Percentiles rank a stretch among this genome's conserved stretches.
These are phyloP conservation scores for Raillietiella orientalis DNA, from an alignment of 2,888 invertebrate genomes.

Conservation along the genomic window DNA sequence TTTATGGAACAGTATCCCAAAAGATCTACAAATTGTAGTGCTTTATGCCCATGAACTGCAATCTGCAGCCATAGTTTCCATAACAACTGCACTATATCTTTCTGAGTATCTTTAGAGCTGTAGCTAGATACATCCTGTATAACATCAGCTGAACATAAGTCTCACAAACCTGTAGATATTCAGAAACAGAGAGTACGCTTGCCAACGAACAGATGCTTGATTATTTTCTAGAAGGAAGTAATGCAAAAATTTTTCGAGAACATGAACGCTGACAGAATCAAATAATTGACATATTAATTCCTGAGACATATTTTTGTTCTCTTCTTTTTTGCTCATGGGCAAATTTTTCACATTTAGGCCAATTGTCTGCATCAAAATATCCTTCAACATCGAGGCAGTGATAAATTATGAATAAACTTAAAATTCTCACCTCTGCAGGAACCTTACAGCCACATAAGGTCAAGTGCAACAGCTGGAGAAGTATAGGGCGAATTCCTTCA, in stretches of 20 bases:
- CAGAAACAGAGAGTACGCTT: slow-evolving; percentile 55
- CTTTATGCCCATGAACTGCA: slow-evolving; percentile 66
- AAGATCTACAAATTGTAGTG: slow-evolving; percentile 84
- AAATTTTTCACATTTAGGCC: slow-evolving; percentile 2
- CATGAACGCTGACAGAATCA: slow-evolving; percentile 11
- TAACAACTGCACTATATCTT: slow-evolving; percentile 39
- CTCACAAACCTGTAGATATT: slow-evolving; percentile 38
- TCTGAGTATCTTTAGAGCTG: slow-evolving; percentile 39
- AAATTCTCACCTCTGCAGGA: slow-evolving; percentile 1
- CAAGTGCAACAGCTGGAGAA: slow-evolving; percentile 57
- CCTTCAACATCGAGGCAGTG: too few species aligned
- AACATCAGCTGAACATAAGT: background rate
- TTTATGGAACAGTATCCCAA: slow-evolving; percentile 78
- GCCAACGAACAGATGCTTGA: slow-evolving; percentile 71
- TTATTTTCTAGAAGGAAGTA: slow-evolving; percentile 79
- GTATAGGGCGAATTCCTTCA: slow-evolving; percentile 61
- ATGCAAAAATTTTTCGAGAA: slow-evolving; percentile 40
- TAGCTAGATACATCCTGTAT: slow-evolving; percentile 20
- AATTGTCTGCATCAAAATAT: slow-evolving; percentile 5
- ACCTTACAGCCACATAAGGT: slow-evolving; percentile 29
- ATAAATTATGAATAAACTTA: too few species aligned
- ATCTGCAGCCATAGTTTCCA: slow-evolving; percentile 76
- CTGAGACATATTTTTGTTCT: slow-evolving; percentile 2
- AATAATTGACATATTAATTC: background rate
- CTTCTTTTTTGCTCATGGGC: background rate